Evolutionary conservation across 2,888 invertebrate genomes (phyloP).

Genomic region (Entomobrya multifasciata): DNA sequence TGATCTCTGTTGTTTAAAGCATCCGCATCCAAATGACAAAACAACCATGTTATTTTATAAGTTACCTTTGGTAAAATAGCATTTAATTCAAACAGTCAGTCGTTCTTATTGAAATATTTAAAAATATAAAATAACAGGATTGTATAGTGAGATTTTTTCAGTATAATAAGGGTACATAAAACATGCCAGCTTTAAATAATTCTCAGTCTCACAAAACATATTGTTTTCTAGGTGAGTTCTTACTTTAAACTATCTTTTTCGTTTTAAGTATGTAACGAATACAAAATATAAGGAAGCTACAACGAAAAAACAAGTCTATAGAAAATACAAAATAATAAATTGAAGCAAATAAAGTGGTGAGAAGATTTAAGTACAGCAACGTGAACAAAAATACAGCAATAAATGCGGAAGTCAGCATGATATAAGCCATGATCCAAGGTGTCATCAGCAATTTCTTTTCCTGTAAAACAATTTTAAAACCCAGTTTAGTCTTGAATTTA

Average conservation of each 20-base stretch:
- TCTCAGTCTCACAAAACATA: slow-evolving; percentile 20
- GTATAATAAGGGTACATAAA: not conserved
- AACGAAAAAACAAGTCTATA: slow-evolving; percentile 62
- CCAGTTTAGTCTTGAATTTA: too few species aligned
- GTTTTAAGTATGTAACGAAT: slow-evolving; percentile 47
- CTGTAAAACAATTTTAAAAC: too few species aligned
- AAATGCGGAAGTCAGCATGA: slow-evolving; percentile 52
- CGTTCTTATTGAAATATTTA: too few species aligned
- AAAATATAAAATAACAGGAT: too few species aligned
- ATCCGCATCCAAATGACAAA: too few species aligned
- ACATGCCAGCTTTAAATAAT: not conserved
- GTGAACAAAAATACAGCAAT: slow-evolving; percentile 52
- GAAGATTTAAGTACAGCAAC: slow-evolving; percentile 54
- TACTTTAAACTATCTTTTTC: slow-evolving; percentile 20
- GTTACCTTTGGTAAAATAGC: too few species aligned
- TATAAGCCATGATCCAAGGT: slow-evolving; percentile 69
- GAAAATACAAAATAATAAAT: slow-evolving; percentile 65
- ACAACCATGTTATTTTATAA: too few species aligned
- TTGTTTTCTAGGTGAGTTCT: not conserved
- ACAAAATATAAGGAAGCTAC: slow-evolving; percentile 64
- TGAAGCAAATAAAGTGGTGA: slow-evolving; percentile 56
- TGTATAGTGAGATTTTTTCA: too few species aligned
- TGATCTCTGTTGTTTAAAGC: slow-evolving; percentile 62
- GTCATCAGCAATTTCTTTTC: slow-evolving; percentile 67
- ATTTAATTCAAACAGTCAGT: too few species aligned